phyloP scores from a whole-genome alignment of 2,113 vertebrate genomes.

The Electrona antarctica region DNA sequence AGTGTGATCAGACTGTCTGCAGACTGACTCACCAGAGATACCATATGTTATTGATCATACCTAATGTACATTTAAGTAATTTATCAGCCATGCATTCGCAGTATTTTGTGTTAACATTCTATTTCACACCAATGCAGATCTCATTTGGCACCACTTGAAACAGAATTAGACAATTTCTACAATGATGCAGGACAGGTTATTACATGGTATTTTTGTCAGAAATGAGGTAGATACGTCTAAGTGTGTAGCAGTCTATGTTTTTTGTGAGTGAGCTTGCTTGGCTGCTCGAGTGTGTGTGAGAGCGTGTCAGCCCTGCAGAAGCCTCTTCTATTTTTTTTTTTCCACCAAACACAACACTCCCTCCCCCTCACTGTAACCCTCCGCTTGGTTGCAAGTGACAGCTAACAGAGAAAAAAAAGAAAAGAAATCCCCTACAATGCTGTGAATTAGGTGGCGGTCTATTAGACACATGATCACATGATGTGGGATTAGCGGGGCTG shows the following conservation, averaged over 20 bases:
- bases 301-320: constrained; percentile 33
- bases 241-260: neutral
- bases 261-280: neutral
- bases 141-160: neutral
- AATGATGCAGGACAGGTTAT: neutral
- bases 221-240: neutral
- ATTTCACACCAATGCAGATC: constrained; percentile 29
- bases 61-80: constrained; percentile 67
- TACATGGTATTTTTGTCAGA: neutral
- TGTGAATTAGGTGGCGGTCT: constrained; percentile 78
- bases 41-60: constrained; percentile 75
- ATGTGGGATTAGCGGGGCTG: constrained; percentile 78
- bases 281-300: neutral
- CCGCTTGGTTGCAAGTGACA: constrained; percentile 68
- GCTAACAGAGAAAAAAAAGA: constrained; percentile 50
- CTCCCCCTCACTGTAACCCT: constrained; percentile 68
- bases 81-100: constrained; percentile 64
- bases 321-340: constrained; percentile 69
- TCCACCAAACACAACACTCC: constrained; percentile 66
- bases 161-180: constrained; percentile 2
- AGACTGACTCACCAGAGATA: constrained; percentile 66
- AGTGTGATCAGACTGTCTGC: constrained; percentile 73
- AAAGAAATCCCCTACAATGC: constrained; percentile 72
- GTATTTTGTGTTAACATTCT: constrained; percentile 61
- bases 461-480: constrained; percentile 80